Evolutionary conservation across 2,113 vertebrate genomes (phyloP).

Genomic region (Daphoenositta chrysoptera): DNA sequence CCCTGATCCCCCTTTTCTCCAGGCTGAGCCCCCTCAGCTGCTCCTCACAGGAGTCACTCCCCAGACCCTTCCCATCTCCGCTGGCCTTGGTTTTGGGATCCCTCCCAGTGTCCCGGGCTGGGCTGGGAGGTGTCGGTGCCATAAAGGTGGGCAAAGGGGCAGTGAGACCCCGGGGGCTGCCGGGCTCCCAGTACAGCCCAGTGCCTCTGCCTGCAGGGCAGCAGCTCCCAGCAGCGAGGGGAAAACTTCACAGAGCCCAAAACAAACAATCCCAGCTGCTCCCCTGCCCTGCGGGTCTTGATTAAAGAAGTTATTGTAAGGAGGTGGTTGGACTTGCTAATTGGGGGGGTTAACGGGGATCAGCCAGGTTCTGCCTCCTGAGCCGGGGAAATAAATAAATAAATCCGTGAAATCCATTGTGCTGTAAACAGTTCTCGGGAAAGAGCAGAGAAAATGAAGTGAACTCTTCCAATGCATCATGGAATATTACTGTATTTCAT

Average conservation of each 20-base stretch:
- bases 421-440: conserved; percentile 46
- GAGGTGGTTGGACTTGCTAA: neutral
- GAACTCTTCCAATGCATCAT: conserved; percentile 61
- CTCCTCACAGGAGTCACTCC: neutral
- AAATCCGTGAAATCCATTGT: neutral
- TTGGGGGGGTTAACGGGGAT: neutral
- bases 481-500: conserved; percentile 85
- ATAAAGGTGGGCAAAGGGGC: neutral
- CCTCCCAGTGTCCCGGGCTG: accelerated
- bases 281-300: neutral
- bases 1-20: neutral
- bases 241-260: neutral
- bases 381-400: neutral
- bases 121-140: accelerated
- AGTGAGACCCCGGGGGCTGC: neutral
- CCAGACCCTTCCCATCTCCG: neutral
- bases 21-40: neutral
- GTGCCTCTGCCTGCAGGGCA: neutral
- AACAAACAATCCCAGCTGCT: neutral
- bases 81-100: neutral
- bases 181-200: accelerated
- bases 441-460: conserved; percentile 59
- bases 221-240: neutral
- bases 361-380: neutral
- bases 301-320: neutral